A percentile compares a stretch with the other conserved stretches of the same genome.
These are phyloP conservation scores for Ectropis crepuscularia DNA, from an alignment of 2,888 invertebrate species.

Conservation along the genomic window DNA sequence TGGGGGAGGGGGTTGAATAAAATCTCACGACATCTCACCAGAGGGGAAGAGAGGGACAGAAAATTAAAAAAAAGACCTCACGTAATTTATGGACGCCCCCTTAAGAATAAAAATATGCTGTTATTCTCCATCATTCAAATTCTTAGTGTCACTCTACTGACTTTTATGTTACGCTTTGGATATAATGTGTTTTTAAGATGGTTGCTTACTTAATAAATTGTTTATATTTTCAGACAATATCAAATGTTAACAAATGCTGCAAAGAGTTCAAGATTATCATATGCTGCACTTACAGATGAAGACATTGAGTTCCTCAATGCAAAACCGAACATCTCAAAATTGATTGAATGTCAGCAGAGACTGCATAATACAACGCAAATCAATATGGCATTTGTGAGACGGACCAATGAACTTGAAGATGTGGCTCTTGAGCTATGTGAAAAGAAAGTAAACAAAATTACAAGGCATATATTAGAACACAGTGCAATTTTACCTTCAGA, in stretches of 20 bases:
- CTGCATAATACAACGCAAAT: conserved; percentile 65
- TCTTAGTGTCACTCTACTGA: not conserved
- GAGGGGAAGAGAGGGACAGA: no score
- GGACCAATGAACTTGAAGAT: conserved; percentile 63
- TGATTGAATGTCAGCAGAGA: conserved; percentile 66
- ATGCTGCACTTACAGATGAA: conserved; percentile 69
- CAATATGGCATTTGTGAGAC: conserved; percentile 57
- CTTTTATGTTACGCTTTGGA: not conserved
- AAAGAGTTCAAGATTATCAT: conserved; percentile 64
- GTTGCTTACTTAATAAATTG: not conserved
- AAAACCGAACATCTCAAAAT: conserved; percentile 68
- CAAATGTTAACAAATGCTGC: conserved; percentile 63
- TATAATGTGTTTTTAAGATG: not conserved
- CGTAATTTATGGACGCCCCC: no score
- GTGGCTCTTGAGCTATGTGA: conserved; percentile 62
- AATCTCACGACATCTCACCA: no score
- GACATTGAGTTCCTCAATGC: conserved; percentile 75
- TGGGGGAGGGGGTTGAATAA: no score
- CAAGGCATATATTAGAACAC: conserved; percentile 69
- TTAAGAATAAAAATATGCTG: no score
- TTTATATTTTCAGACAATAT: conserved; percentile 64
- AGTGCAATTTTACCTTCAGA: conserved; percentile 59
- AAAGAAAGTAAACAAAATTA: conserved; percentile 61
- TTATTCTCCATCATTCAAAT: no score
- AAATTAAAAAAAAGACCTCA: no score